Percentiles rank a stretch among this genome's conserved stretches.
phyloP scores from a whole-genome alignment of 2,113 vertebrate species.

The Phylloscopus trochilus region DNA sequence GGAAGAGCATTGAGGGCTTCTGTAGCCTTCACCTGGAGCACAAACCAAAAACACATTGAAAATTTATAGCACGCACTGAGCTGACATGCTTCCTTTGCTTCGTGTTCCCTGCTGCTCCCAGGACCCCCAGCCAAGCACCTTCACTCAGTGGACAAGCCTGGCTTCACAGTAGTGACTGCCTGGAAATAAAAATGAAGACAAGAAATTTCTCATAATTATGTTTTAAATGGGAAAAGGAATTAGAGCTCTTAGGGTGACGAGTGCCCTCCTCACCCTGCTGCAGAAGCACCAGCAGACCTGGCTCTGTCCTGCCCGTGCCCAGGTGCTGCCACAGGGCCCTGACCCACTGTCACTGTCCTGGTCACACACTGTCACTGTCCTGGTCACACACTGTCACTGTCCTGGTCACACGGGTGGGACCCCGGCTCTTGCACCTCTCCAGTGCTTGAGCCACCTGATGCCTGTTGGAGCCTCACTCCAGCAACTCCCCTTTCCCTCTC shows the following conservation, averaged over 20 bases:
- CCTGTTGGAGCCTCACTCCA: neutral
- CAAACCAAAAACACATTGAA: neutral
- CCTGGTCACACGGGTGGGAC: accelerated
- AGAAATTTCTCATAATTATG: neutral
- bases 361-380: accelerated
- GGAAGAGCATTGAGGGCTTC: neutral
- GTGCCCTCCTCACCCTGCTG: accelerated
- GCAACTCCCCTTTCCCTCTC: neutral
- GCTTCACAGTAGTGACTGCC: accelerated
- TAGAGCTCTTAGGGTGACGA: neutral
- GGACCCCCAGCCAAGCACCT: neutral
- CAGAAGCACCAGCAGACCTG: neutral
- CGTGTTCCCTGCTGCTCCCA: neutral
- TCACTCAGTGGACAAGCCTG: neutral
- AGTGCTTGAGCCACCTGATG: neutral
- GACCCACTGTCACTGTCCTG: accelerated
- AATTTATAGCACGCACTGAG: neutral
- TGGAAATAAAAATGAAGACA: neutral
- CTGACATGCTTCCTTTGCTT: neutral
- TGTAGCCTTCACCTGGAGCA: neutral
- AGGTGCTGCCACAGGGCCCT: neutral
- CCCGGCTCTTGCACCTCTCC: accelerated
- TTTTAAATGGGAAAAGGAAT: neutral
- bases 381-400: accelerated
- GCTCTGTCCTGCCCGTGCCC: neutral